Conservation (phyloP, 1,140 invertebrate species). For the Aphis gossypii region DNA sequence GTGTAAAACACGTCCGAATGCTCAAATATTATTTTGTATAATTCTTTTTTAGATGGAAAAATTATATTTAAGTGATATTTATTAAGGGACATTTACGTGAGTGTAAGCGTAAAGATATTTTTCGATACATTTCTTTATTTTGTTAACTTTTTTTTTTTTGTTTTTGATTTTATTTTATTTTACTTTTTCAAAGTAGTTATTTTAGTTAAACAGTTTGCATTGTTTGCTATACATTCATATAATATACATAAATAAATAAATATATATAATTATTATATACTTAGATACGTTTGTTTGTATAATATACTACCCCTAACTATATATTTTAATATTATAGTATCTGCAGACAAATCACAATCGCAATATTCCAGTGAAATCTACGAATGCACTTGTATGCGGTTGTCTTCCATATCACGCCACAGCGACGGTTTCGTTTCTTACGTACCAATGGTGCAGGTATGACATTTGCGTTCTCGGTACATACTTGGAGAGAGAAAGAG, state of each 20-base stretch:
- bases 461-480: too few species aligned
- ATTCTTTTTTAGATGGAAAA: constrained; percentile 57
- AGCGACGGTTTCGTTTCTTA: too few species aligned
- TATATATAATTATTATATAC: background rate
- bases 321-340: background rate
- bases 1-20: constrained; percentile 50
- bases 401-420: too few species aligned
- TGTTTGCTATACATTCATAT: constrained; percentile 38
- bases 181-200: constrained; percentile 29
- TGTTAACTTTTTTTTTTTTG: constrained; percentile 17
- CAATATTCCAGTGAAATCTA: too few species aligned
- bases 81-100: constrained; percentile 35
- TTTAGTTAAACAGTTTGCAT: constrained; percentile 21
- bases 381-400: too few species aligned
- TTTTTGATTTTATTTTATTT: background rate
- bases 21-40: constrained; percentile 57
- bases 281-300: background rate
- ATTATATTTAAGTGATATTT: constrained; percentile 51
- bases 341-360: too few species aligned
- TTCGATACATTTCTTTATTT: constrained; percentile 45
- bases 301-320: background rate
- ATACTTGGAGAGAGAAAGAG: too few species aligned
- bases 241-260: constrained; percentile 18
- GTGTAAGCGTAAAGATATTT: constrained; percentile 45
- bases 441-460: too few species aligned